Conservation (phyloP, 2,113 vertebrate genomes). For the Dasypus novemcinctus region DNA sequence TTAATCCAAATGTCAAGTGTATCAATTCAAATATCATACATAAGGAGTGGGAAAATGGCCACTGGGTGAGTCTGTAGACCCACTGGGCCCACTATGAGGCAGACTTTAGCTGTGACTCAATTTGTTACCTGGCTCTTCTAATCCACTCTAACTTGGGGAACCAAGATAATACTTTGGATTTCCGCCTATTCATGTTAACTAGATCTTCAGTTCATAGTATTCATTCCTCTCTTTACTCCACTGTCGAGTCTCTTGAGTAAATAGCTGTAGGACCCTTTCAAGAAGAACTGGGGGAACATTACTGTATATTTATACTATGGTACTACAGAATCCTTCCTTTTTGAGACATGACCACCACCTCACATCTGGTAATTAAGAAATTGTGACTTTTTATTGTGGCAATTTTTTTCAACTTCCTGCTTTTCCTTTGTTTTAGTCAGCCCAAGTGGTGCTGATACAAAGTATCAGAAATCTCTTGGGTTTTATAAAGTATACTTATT, state of each 20-base stretch:
- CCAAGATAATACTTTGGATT: neutral
- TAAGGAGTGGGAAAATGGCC: neutral
- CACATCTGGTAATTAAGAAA: neutral
- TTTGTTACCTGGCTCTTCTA: neutral
- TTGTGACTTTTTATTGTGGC: neutral
- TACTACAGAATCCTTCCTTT: neutral
- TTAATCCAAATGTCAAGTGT: neutral
- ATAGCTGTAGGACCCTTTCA: neutral
- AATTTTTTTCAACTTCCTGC: neutral
- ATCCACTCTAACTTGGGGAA: neutral
- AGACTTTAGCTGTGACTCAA: neutral
- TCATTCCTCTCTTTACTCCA: neutral
- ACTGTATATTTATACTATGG: neutral
- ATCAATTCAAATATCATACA: neutral
- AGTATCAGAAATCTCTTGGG: too few relatives aligned
- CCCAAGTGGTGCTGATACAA: too few relatives aligned
- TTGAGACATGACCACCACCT: neutral
- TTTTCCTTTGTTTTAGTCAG: neutral
- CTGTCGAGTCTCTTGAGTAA: neutral
- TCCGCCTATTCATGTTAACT: neutral
- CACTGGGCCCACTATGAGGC: neutral
- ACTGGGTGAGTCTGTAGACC: neutral
- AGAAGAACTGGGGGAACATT: neutral
- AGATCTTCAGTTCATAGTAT: neutral
- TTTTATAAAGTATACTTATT: too few relatives aligned